Conservation (phyloP, 2,797 vertebrate genomes). For the Pipistrellus kuhlii region DNA sequence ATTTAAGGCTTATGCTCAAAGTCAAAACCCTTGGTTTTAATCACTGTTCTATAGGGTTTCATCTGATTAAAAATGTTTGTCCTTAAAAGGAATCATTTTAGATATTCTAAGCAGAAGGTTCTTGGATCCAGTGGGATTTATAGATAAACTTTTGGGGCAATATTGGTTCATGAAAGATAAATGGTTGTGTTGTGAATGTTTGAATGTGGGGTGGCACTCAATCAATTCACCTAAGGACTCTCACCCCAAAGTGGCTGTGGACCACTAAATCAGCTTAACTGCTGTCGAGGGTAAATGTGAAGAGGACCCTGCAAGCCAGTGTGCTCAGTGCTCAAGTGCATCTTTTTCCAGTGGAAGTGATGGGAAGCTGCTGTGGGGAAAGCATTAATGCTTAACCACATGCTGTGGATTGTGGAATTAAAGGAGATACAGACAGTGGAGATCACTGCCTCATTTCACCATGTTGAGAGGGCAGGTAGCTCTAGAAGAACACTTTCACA, state of each 20-base stretch:
- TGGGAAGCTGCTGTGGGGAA: not conserved
- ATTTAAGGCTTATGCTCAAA: constrained; percentile 13
- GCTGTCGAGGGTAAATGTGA: not conserved
- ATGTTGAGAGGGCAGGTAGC: not conserved
- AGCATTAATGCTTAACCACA: not conserved
- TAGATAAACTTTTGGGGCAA: not conserved
- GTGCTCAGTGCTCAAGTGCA: not conserved
- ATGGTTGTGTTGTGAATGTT: not conserved
- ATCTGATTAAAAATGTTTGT: not conserved
- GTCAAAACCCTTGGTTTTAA: not conserved
- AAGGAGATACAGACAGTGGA: not conserved
- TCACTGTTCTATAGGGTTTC: not conserved
- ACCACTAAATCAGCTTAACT: not conserved
- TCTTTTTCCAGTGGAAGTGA: not conserved
- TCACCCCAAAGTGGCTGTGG: not conserved
- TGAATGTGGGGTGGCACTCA: not conserved
- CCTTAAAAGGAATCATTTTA: not conserved
- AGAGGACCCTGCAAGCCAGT: too few relatives aligned
- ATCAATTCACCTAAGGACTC: not conserved
- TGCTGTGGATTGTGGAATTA: not conserved
- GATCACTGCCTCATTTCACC: not conserved
- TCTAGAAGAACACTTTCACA: not conserved
- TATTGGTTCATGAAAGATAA: not conserved
- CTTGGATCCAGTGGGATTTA: not conserved
- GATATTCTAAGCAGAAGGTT: not conserved